These are phyloP conservation scores for Calephelis virginiensis DNA, from an alignment of 1,140 invertebrate genomes.

Conservation along the genomic window DNA sequence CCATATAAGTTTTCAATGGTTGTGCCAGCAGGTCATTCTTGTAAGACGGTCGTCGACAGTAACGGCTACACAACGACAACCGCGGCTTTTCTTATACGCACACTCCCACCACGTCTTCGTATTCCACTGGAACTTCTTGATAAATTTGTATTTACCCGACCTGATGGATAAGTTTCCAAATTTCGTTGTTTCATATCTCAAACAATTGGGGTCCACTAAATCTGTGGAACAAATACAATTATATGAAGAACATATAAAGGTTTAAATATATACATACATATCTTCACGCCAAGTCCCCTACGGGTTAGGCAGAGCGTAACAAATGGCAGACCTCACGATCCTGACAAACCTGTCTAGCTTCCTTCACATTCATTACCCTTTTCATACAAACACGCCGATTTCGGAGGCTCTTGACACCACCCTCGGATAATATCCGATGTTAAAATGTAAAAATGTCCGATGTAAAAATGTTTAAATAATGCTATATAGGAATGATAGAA, in stretches of 20 bases:
- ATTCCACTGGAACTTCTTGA: slow-evolving; percentile 53
- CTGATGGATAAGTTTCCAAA: slow-evolving; percentile 62
- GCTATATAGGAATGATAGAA: too few relatives aligned
- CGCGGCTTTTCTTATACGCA: slow-evolving; percentile 47
- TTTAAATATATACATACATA: too few relatives aligned
- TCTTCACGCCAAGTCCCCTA: too few relatives aligned
- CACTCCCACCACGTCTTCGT: slow-evolving; percentile 70
- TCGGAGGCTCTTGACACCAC: too few relatives aligned
- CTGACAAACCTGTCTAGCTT: too few relatives aligned
- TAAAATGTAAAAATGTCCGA: too few relatives aligned
- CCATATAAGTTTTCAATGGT: slow-evolving; percentile 39
- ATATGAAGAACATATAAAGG: background rate
- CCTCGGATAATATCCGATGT: too few relatives aligned
- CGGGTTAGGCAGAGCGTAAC: too few relatives aligned
- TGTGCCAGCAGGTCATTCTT: slow-evolving; percentile 65
- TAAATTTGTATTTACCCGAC: slow-evolving; percentile 62
- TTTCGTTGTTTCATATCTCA: slow-evolving; percentile 54
- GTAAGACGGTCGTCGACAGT: slow-evolving; percentile 53
- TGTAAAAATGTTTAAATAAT: too few relatives aligned
- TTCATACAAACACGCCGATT: too few relatives aligned
- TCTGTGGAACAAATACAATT: slow-evolving; percentile 26
- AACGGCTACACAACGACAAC: slow-evolving; percentile 57
- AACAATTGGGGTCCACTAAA: slow-evolving; percentile 12
- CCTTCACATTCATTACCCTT: too few relatives aligned
- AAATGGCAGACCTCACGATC: too few relatives aligned